Conservation (phyloP, 2,888 invertebrate species). For the Hirudinaria manillensis region DNA sequence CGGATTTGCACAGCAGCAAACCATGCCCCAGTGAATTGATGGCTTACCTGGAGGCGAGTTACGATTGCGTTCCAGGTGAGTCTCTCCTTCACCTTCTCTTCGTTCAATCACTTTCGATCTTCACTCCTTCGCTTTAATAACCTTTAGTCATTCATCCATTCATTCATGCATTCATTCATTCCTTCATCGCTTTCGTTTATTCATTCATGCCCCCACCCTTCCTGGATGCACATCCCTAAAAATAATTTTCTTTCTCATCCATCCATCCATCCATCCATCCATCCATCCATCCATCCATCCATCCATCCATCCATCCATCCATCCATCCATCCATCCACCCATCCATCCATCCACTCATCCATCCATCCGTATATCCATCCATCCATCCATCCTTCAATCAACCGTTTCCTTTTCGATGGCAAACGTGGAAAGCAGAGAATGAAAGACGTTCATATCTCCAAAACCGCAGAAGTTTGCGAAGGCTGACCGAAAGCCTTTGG, state of each 20-base stretch:
- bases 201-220: background rate
- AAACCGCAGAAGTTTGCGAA: too few species aligned
- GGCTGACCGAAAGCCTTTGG: too few species aligned
- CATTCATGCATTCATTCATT: conserved; percentile 10
- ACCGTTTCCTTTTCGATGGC: too few species aligned
- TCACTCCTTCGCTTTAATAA: background rate
- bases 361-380: background rate
- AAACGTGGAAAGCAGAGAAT: too few species aligned
- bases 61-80: conserved; percentile 34
- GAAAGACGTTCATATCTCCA: too few species aligned
- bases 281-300: too few species aligned
- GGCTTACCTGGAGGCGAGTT: conserved; percentile 34
- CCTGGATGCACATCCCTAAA: too few species aligned
- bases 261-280: background rate
- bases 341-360: background rate
- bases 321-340: too few species aligned
- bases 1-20: conserved; percentile 31
- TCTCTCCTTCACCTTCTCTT: background rate
- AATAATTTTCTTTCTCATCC: too few species aligned
- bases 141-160: background rate
- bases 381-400: too few species aligned
- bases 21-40: conserved; percentile 32
- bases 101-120: background rate
- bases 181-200: background rate
- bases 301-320: too few species aligned